Percentiles rank a stretch among this genome's conserved stretches.
These are phyloP conservation scores for Drosophila erecta DNA, from an alignment of 1,140 invertebrate species.

Conservation along the genomic window DNA sequence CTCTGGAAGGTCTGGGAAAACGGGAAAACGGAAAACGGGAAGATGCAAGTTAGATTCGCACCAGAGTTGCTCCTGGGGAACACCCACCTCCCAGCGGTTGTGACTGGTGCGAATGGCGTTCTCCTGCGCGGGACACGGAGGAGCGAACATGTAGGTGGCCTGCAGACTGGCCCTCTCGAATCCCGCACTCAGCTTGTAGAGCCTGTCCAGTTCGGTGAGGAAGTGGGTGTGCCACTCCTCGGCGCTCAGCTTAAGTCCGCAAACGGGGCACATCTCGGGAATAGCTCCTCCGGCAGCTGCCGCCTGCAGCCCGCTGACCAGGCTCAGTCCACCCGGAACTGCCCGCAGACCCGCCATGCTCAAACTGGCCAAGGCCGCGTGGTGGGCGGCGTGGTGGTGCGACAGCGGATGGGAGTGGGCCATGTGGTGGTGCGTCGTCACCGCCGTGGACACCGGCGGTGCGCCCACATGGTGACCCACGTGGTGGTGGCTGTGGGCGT, in stretches of 20 bases:
- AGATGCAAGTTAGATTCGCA: background rate
- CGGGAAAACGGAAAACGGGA: background rate
- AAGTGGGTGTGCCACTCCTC: constrained; percentile 93
- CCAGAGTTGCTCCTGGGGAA: background rate
- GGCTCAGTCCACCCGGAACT: constrained; percentile 65
- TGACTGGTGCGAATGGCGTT: constrained; percentile 86
- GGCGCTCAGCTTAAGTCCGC: constrained; percentile 89
- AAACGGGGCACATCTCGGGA: constrained; percentile 89
- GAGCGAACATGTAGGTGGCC: constrained; percentile 82
- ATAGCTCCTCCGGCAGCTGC: constrained; percentile 70
- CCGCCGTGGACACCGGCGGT: constrained; percentile 32
- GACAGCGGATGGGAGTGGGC: constrained; percentile 67
- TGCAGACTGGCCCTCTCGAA: constrained; percentile 85
- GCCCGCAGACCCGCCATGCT: constrained; percentile 73
- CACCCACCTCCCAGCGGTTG: constrained; percentile 89
- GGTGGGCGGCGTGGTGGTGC: constrained; percentile 66
- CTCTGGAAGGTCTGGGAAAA: constrained; percentile 89
- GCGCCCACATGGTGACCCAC: constrained; percentile 50
- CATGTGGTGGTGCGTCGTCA: constrained; percentile 72
- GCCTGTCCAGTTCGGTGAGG: constrained; percentile 90
- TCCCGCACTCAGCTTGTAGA: constrained; percentile 87
- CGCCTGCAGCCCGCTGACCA: constrained; percentile 65
- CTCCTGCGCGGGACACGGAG: constrained; percentile 84
- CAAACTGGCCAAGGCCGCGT: constrained; percentile 73
- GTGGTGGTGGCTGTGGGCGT: constrained; percentile 60